Evolutionary conservation across 2,797 vertebrate genomes (phyloP).

Genomic region (Anabacerthia variegaticeps): DNA sequence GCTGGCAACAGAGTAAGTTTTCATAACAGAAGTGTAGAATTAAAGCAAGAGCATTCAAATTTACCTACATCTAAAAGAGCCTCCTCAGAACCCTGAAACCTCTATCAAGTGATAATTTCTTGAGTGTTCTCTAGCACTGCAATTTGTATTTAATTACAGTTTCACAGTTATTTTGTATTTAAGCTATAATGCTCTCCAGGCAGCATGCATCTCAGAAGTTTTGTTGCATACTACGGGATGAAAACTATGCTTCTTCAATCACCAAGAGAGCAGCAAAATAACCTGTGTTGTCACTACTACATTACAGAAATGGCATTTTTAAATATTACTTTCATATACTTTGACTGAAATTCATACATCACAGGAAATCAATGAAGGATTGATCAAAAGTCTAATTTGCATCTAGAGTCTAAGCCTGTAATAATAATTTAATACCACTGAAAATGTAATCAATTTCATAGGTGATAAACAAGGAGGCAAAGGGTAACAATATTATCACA

Average conservation of each 20-base stretch:
- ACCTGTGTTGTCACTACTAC: neutral
- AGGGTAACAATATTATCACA: neutral
- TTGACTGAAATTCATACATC: conserved; percentile 8
- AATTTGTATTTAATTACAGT: conserved; percentile 44
- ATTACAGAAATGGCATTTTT: neutral
- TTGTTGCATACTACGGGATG: neutral
- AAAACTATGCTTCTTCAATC: conserved; percentile 1
- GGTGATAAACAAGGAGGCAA: conserved; percentile 26
- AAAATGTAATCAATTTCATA: conserved; percentile 29
- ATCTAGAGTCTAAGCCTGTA: neutral
- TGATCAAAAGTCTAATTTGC: conserved; percentile 52
- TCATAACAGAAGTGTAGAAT: neutral
- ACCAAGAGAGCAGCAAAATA: conserved; percentile 10
- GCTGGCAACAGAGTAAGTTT: neutral
- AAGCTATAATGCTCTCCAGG: neutral
- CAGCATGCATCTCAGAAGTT: neutral
- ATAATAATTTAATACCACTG: conserved; percentile 1
- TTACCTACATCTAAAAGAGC: conserved; percentile 20
- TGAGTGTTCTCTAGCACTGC: neutral
- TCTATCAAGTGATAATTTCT: conserved; percentile 16
- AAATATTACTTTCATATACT: conserved; percentile 19
- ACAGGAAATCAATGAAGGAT: conserved; percentile 13
- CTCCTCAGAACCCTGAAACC: conserved; percentile 5
- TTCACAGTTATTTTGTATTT: conserved; percentile 22
- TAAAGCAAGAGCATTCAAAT: conserved; percentile 7